These are phyloP conservation scores for Coenonympha arcania DNA, from an alignment of 2,888 invertebrate genomes.

Conservation along the genomic window DNA sequence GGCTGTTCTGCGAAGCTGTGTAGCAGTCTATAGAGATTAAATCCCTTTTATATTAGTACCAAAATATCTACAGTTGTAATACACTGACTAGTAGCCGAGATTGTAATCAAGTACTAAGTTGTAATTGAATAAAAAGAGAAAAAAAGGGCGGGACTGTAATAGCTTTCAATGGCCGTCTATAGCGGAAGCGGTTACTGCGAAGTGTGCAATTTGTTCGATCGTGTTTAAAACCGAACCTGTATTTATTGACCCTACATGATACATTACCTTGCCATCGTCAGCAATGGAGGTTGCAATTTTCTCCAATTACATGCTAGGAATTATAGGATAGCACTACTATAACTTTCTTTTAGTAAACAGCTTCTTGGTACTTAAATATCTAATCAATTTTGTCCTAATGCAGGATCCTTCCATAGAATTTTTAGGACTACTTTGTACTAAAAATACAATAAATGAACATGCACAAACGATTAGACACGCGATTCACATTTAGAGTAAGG, in stretches of 20 bases:
- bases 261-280: background rate
- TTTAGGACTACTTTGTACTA: background rate
- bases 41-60: too few species aligned
- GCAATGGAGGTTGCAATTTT: background rate
- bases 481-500: background rate
- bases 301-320: background rate
- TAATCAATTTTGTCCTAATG: too few species aligned
- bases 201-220: slow-evolving; percentile 17
- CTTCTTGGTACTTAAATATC: too few species aligned
- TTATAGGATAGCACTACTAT: background rate
- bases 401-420: too few species aligned
- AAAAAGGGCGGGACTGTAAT: slow-evolving; percentile 6
- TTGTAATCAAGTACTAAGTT: too few species aligned
- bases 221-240: slow-evolving; percentile 9
- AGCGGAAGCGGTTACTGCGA: slow-evolving; percentile 14
- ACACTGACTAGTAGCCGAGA: too few species aligned
- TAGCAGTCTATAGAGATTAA: too few species aligned
- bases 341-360: background rate
- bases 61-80: too few species aligned
- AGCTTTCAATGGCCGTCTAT: slow-evolving; percentile 14
- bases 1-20: too few species aligned
- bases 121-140: too few species aligned
- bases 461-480: background rate
- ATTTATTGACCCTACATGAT: slow-evolving; percentile 3
- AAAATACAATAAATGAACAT: background rate